Percentiles rank a stretch among this genome's conserved stretches.
phyloP scores from a whole-genome alignment of 2,797 vertebrate species.

The Clarias platycephalus region DNA sequence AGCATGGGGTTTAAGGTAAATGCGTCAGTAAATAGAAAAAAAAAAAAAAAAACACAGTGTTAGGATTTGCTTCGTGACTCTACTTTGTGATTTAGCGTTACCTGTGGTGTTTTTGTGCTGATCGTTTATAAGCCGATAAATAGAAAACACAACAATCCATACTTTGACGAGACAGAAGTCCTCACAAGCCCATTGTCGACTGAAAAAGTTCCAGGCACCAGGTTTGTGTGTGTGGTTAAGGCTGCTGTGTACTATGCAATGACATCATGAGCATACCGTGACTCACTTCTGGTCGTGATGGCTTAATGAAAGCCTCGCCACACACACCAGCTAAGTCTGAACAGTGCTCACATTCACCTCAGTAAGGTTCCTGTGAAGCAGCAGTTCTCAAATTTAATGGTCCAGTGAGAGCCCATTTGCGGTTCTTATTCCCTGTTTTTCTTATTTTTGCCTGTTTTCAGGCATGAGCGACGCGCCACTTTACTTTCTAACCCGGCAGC shows the following conservation, averaged over 20 bases:
- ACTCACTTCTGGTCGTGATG: constrained; percentile 20
- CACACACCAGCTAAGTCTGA: background rate
- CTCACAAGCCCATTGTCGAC: constrained; percentile 5
- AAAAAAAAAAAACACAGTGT: no score
- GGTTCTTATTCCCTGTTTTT: constrained; percentile 18
- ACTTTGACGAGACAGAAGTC: background rate
- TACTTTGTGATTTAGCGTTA: background rate
- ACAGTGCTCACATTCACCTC: constrained; percentile 44
- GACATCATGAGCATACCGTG: constrained; percentile 43
- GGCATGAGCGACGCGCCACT: background rate
- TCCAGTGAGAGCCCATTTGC: constrained; percentile 30
- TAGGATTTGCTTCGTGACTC: background rate
- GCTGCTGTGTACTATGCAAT: constrained; percentile 43
- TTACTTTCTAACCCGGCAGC: constrained; percentile 5
- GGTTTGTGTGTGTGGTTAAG: background rate
- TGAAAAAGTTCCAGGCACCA: background rate
- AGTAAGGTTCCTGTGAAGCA: constrained; percentile 20
- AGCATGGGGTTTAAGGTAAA: background rate
- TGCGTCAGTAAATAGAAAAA: no score
- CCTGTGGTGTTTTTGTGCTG: no score
- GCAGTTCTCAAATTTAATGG: constrained; percentile 25
- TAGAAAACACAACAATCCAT: background rate
- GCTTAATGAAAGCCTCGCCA: constrained; percentile 35
- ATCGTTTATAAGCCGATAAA: background rate
- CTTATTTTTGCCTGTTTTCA: constrained; percentile 26